A percentile compares a stretch with the other conserved stretches of the same genome.
phyloP scores from a whole-genome alignment of 2,113 vertebrate species.

The Nettapus auritus region DNA sequence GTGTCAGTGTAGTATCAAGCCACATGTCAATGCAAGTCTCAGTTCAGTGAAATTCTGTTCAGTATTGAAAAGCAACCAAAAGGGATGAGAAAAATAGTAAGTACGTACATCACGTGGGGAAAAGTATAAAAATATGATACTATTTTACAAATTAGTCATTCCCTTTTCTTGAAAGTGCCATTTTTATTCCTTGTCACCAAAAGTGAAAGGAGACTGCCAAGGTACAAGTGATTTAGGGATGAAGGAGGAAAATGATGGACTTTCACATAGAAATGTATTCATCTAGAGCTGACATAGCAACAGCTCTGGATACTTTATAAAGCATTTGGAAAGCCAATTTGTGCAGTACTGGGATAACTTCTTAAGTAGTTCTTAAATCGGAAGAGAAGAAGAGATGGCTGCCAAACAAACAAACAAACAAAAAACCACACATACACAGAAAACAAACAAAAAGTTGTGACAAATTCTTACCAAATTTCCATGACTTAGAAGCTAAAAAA shows the following conservation, averaged over 20 bases:
- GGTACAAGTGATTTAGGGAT: conserved; percentile 7
- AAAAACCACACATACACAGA: no score
- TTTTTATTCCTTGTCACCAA: conserved; percentile 38
- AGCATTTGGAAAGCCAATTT: not conserved
- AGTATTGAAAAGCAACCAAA: not conserved
- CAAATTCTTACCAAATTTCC: not conserved
- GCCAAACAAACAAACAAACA: not conserved
- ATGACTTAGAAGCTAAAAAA: not conserved
- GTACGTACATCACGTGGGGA: not conserved
- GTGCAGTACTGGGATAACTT: not conserved
- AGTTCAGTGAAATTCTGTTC: not conserved
- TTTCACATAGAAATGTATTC: not conserved
- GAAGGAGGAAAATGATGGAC: conserved; percentile 3
- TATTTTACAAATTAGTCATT: conserved; percentile 8
- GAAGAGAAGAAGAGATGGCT: not conserved
- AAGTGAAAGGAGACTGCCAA: not conserved
- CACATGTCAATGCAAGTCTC: not conserved
- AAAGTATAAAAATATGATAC: not conserved
- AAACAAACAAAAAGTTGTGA: not conserved
- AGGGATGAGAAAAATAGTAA: not conserved
- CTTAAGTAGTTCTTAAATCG: not conserved
- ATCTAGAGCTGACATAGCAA: not conserved
- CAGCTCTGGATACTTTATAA: not conserved
- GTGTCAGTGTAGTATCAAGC: not conserved
- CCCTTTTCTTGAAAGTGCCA: not conserved